Evolutionary conservation across 1,140 invertebrate genomes (phyloP), one percentile per base, ranked within the genome.

Genomic region (Cherax quadricarinatus): DNA sequence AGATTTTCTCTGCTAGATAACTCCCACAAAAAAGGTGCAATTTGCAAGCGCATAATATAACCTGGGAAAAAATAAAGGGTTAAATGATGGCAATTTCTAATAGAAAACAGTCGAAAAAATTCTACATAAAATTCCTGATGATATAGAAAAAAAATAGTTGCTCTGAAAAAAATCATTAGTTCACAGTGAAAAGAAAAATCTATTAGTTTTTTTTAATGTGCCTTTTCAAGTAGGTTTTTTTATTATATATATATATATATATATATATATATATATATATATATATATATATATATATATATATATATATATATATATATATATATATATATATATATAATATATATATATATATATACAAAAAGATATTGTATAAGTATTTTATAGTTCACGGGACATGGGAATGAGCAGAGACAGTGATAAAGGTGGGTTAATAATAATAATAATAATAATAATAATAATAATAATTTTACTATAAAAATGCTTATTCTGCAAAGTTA

Each of bases 101-200:
- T 21, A 16, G 24, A 81, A 7, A 6, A 53, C 10, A 6, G 48
- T n/a, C 4, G 48, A n/a, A 51, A 81, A 51, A 53, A 81, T 16
- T 51, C 12, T 18, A 12, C 14, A 21, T 6, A 53, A 81, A 51
- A 51, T 51, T 18, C 53, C 53, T 4, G 48, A 79, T 41, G 6
- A 41, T 16, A 81, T 51, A 81, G 62, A 66, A 51, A 79, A 16
- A 79, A 48, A 49, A 81, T 81, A 51, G 51, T 48, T 48, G 48
- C 30, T 81, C 18, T 5, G 18, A n/a, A 81, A 53, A 81, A 53
- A 49, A 51, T 51, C 79, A 81, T 81, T 49, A 81, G 79, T 81
- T 51, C 79, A 21, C 79, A 41, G 18, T 81, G 48, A 81, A 53
- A 24, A 48, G 51, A 51, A 53, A 81, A 81, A 51, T 18, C 3